Evolutionary conservation across 2,113 vertebrate species (phyloP).

Genomic region (Archocentrus centrarchus): DNA sequence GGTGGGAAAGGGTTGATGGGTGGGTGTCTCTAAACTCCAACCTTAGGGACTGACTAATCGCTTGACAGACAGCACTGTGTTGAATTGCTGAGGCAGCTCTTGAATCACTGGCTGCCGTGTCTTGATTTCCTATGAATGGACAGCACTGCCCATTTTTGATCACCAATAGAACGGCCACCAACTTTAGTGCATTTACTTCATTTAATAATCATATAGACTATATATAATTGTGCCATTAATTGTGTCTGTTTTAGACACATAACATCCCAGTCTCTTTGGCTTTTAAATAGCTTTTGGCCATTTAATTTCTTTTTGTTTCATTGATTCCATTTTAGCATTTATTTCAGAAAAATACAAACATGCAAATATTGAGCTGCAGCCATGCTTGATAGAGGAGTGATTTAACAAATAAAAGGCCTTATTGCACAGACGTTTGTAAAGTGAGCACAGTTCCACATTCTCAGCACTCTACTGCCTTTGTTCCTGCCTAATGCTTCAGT

Average conservation of each 20-base stretch:
- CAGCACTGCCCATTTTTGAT: slow-evolving; percentile 15
- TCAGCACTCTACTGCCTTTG: slow-evolving; percentile 11
- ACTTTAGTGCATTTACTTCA: background rate
- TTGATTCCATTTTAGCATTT: background rate
- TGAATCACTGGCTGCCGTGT: slow-evolving; percentile 33
- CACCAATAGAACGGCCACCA: background rate
- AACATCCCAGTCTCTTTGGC: background rate
- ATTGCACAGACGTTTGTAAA: background rate
- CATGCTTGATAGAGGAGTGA: background rate
- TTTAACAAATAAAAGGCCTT: background rate
- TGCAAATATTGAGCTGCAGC: background rate
- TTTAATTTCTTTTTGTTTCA: background rate
- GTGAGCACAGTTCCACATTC: background rate
- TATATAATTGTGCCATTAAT: background rate
- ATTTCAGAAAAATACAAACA: background rate
- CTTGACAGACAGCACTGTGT: slow-evolving; percentile 45
- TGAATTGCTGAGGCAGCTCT: slow-evolving; percentile 47
- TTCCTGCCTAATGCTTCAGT: slow-evolving; percentile 36
- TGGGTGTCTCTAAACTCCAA: slow-evolving; percentile 44
- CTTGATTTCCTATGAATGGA: slow-evolving; percentile 29
- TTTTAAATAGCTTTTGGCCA: background rate
- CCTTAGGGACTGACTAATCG: slow-evolving; percentile 50
- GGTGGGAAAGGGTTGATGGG: slow-evolving; percentile 30
- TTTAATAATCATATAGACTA: too few species aligned
- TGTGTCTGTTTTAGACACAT: background rate